Evolutionary conservation across 2,797 vertebrate species (phyloP), one percentile per base, ranked within the genome.

Genomic region (Chelmon rostratus): DNA sequence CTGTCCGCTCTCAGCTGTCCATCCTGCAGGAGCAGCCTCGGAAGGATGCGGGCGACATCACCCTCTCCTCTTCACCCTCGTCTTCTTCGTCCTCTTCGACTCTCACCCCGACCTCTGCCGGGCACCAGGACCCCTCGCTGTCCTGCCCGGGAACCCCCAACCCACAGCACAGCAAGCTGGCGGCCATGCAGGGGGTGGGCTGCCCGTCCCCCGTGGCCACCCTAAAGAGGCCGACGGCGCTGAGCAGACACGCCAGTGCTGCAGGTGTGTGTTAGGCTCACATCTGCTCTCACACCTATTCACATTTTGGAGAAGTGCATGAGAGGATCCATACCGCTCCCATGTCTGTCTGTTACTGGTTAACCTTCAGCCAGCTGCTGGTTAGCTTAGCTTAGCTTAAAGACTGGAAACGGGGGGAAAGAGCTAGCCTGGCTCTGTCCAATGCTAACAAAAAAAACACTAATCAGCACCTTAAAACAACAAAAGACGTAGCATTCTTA

Each of bases 231-330:
- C 98, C 98, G 28, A 97, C 97, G 5, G 95, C 96, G 28, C 95
- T 99, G 79, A 98, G 96, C 91, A 96, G 98, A 33, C 97, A 99
- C 2, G 96, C 97, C 91, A 99, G 98, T 0, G 97, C 97, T 0
- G 96, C 97, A 0, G 96, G 94, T 94, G 47, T 3, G 79, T 23
- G 10, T 4, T 13, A 42, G 40, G 40, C 40, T 9, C 40, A 42
- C 8, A 42, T 42, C 42, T 13, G 13, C 40, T n/a, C n/a, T n/a
- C 3, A 47, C 6, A 18, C 13, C 15, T 13, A 47, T 13, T 15
- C 10, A 47, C 46, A 15, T 19, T 38, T n/a, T n/a, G n/a, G n/a
- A 1, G 9, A 9, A 40, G 40, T 40, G 40, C 40, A 11, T 9
- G 38, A 40, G 38, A 40, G 12, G 38, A 13, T 40, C 12, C 13